Evolutionary conservation across 30 jellyfish, hydroid and myxozoan genomes (phyloP).

Genomic region (Phacellophora camtschatica): DNA sequence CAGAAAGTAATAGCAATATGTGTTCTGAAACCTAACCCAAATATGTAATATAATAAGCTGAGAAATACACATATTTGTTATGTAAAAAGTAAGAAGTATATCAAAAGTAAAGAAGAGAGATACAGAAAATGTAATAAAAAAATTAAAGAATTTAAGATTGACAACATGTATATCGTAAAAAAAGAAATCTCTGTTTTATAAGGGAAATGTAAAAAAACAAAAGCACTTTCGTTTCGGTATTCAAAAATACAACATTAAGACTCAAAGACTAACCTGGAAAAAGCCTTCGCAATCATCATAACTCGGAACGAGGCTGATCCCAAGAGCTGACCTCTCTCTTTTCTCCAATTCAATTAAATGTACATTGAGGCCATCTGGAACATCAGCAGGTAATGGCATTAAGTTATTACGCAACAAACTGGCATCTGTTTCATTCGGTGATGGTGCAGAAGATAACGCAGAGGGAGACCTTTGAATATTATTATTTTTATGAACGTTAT

Average conservation of each 20-base stretch:
- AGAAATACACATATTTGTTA: too few species aligned
- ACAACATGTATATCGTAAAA: too few species aligned
- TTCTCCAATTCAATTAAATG: slow-evolving; percentile 66
- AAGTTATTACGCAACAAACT: slow-evolving; percentile 29
- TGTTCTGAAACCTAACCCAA: too few species aligned
- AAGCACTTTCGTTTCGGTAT: too few species aligned
- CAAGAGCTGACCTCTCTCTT: slow-evolving; percentile 64
- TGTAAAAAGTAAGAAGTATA: too few species aligned
- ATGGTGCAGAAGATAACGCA: not conserved
- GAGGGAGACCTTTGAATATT: slow-evolving; percentile 40
- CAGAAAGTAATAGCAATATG: too few species aligned
- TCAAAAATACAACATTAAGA: not conserved
- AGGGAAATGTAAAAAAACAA: too few species aligned
- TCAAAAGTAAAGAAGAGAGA: too few species aligned
- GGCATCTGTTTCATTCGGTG: not conserved
- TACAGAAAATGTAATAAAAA: too few species aligned
- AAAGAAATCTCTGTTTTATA: too few species aligned
- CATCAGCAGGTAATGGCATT: slow-evolving; percentile 76
- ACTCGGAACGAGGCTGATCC: slow-evolving; percentile 90
- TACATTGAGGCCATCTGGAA: slow-evolving; percentile 82
- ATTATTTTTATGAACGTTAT: not conserved
- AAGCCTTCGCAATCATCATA: slow-evolving; percentile 58
- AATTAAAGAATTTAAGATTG: too few species aligned
- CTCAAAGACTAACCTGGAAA: slow-evolving; percentile 66
- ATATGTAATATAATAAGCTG: too few species aligned